Percentiles rank a stretch among this genome's conserved stretches.
phyloP scores from a whole-genome alignment of 2,113 vertebrate species.

The Pygoscelis antarcticus region DNA sequence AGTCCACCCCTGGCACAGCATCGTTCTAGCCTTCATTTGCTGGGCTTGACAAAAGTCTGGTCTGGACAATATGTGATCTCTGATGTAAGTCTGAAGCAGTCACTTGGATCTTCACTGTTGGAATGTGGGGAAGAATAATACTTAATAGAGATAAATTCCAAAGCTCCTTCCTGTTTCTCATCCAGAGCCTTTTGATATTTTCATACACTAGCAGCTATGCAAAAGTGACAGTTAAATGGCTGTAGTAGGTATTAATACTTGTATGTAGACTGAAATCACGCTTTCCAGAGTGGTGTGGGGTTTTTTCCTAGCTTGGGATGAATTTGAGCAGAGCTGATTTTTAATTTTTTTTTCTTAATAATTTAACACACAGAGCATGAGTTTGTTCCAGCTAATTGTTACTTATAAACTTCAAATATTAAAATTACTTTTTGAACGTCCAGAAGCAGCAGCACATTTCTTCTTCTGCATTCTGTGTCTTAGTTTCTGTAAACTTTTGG shows the following conservation, averaged over 20 bases:
- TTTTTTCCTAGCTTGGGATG: not conserved
- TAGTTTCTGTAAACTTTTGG: not conserved
- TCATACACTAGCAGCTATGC: not conserved
- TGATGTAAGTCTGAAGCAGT: not conserved
- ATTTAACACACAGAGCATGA: not conserved
- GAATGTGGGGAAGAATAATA: not conserved
- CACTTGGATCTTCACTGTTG: not conserved
- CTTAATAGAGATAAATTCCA: not conserved
- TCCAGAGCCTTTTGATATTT: not conserved
- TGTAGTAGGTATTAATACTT: not conserved
- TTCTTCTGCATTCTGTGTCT: not conserved
- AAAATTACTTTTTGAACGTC: not conserved
- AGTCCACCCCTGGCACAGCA: too few species aligned
- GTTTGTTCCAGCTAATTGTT: not conserved
- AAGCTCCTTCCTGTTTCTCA: not conserved
- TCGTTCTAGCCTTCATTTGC: rapidly evolving
- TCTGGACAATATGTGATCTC: not conserved
- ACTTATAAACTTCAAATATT: not conserved
- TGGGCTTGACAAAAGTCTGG: not conserved
- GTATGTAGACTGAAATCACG: not conserved
- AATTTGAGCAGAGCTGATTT: not conserved
- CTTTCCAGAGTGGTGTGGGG: not conserved
- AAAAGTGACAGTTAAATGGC: not conserved
- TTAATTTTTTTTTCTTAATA: not conserved
- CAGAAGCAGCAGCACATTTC: not conserved